A percentile compares a stretch with the other conserved stretches of the same genome.
Evolutionary conservation across 2,797 vertebrate species (phyloP).

Genomic region (Dendrocincla tyrannina): DNA sequence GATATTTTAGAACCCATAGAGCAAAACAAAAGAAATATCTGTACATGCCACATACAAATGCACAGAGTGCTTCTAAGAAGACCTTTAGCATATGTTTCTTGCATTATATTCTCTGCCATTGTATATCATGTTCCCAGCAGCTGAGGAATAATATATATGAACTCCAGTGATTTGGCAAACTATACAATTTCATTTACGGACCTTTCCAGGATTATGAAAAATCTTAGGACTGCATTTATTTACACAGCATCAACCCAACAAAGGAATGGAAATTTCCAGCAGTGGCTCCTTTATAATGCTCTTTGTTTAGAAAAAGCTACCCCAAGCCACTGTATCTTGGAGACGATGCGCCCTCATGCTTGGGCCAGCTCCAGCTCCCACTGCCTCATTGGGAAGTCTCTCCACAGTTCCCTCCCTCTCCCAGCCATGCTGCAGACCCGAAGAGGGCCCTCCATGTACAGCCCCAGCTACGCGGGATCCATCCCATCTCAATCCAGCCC

Average conservation of each 20-base stretch:
- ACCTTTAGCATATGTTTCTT: constrained; percentile 25
- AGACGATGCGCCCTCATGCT: constrained; percentile 7
- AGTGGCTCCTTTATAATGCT: constrained; percentile 44
- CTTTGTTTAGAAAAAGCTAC: constrained; percentile 63
- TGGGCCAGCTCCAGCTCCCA: constrained; percentile 40
- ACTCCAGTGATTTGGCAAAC: constrained; percentile 25
- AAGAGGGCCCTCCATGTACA: accelerated
- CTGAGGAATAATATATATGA: constrained; percentile 17
- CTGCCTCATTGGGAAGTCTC: neutral
- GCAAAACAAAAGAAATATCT: constrained; percentile 14
- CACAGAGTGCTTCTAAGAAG: neutral
- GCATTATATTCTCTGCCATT: constrained; percentile 33
- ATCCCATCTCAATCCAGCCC: neutral
- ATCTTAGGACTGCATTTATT: constrained; percentile 63
- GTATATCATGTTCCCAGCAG: neutral
- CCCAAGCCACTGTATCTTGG: constrained; percentile 66
- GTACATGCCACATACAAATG: neutral
- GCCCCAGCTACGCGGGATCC: neutral
- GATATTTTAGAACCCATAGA: neutral
- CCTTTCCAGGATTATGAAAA: constrained; percentile 51
- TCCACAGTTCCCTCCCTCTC: neutral
- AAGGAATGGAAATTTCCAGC: constrained; percentile 71
- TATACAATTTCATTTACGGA: neutral
- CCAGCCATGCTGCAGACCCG: accelerated
- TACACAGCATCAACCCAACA: constrained; percentile 64